Evolutionary conservation across 2,113 vertebrate species (phyloP).

Genomic region (Harpagus bidentatus): DNA sequence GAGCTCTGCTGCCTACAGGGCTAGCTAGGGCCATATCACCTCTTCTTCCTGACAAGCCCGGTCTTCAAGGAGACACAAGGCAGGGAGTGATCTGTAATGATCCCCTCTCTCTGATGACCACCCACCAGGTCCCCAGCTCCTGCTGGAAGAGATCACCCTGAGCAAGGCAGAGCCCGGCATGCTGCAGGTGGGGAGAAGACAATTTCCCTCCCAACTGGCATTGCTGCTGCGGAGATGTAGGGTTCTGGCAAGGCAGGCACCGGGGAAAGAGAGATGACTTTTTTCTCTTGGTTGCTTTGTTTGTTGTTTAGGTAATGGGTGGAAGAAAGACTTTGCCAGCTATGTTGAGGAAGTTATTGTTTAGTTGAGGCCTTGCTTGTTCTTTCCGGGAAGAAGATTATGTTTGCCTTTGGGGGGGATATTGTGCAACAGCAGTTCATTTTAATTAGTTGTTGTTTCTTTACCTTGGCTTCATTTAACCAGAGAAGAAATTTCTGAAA

Average conservation of each 20-base stretch:
- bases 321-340: neutral
- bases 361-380: slow-evolving; percentile 6
- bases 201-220: neutral
- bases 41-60: neutral
- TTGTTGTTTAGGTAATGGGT: neutral
- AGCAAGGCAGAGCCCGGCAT: neutral
- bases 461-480: neutral
- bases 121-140: neutral
- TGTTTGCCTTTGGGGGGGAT: neutral
- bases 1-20: neutral
- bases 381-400: neutral
- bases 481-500: neutral
- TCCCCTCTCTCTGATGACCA: neutral
- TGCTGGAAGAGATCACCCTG: neutral
- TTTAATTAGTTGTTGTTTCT: neutral
- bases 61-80: neutral
- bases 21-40: rapidly evolving
- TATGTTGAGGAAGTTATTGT: neutral
- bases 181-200: neutral
- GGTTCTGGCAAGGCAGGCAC: neutral
- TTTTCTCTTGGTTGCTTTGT: neutral
- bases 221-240: rapidly evolving
- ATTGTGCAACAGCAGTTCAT: neutral
- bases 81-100: neutral
- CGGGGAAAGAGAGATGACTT: neutral